phyloP scores from a whole-genome alignment of 2,113 vertebrate species.

The Hirundichthys speculiger region DNA sequence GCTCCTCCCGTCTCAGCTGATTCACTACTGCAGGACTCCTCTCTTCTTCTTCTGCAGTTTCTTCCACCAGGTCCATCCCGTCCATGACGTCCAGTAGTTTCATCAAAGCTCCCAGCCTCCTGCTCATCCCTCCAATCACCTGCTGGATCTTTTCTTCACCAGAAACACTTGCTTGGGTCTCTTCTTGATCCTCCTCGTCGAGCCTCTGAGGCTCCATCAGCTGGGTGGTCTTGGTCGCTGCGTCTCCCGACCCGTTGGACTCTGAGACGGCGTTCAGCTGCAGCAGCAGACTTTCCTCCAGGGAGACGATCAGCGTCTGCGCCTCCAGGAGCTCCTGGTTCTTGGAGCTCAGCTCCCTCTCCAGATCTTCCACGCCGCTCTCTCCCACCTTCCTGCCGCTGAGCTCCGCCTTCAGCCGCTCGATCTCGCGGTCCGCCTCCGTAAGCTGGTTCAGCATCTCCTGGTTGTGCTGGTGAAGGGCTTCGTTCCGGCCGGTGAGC shows the following conservation, averaged over 20 bases:
- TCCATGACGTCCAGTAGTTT: slow-evolving; percentile 57
- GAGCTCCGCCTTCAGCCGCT: slow-evolving; percentile 67
- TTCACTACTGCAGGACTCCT: neutral
- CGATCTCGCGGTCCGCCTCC: slow-evolving; percentile 76
- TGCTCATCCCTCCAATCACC: slow-evolving; percentile 39
- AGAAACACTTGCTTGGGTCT: no score
- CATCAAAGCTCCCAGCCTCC: slow-evolving; percentile 52
- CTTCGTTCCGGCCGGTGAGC: slow-evolving; percentile 65
- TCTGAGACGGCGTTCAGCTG: slow-evolving; percentile 25
- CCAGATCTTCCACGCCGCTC: slow-evolving; percentile 30
- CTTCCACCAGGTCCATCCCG: slow-evolving; percentile 28
- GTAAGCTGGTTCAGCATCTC: slow-evolving; percentile 79
- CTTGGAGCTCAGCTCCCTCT: slow-evolving; percentile 56
- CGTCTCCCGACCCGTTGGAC: neutral
- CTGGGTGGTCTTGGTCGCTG: no score
- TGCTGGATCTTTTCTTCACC: slow-evolving; percentile 50
- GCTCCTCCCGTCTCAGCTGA: slow-evolving; percentile 59
- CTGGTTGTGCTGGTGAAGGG: slow-evolving; percentile 74
- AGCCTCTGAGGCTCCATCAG: no score
- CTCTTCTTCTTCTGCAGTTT: slow-evolving; percentile 7
- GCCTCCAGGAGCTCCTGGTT: slow-evolving; percentile 64
- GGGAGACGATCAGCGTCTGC: slow-evolving; percentile 47
- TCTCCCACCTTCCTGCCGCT: slow-evolving; percentile 30
- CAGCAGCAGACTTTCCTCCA: slow-evolving; percentile 63
- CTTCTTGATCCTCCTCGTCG: no score